These are phyloP conservation scores for Spilosoma lubricipeda DNA, from an alignment of 2,888 invertebrate genomes.

Conservation along the genomic window DNA sequence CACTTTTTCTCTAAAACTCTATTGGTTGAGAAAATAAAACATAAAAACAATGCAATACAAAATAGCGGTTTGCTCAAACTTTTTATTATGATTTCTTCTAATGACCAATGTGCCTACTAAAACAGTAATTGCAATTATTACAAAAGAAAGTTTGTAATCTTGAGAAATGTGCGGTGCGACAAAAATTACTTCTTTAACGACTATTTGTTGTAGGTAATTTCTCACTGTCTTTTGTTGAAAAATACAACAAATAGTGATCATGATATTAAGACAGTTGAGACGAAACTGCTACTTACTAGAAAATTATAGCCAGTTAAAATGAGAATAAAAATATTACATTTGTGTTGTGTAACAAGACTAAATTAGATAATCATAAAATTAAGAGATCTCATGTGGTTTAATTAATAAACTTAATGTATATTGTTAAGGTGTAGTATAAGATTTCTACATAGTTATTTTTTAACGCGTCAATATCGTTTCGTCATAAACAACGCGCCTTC, in stretches of 20 bases:
- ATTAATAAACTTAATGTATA: background rate
- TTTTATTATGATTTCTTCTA: background rate
- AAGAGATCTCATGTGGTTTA: background rate
- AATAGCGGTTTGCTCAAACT: background rate
- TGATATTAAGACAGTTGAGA: background rate
- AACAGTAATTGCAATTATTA: slow-evolving; percentile 8
- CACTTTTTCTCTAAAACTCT: background rate
- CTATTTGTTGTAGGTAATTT: slow-evolving; percentile 23
- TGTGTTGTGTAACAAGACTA: background rate
- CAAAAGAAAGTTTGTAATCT: slow-evolving; percentile 21
- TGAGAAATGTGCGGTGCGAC: slow-evolving; percentile 8
- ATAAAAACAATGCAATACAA: background rate
- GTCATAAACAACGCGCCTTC: slow-evolving; percentile 55
- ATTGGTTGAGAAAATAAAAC: background rate
- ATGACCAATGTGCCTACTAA: slow-evolving; percentile 14
- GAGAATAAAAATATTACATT: background rate
- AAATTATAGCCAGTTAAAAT: background rate
- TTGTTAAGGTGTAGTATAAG: background rate
- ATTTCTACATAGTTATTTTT: slow-evolving; percentile 17
- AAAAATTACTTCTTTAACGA: slow-evolving; percentile 23
- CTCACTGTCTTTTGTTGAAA: slow-evolving; percentile 19
- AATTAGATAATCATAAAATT: background rate
- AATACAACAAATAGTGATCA: slow-evolving; percentile 6
- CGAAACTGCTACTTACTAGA: background rate
- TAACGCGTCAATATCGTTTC: slow-evolving; percentile 58